Evolutionary conservation across 2,113 vertebrate genomes (phyloP).

Genomic region (Xyrauchen texanus): DNA sequence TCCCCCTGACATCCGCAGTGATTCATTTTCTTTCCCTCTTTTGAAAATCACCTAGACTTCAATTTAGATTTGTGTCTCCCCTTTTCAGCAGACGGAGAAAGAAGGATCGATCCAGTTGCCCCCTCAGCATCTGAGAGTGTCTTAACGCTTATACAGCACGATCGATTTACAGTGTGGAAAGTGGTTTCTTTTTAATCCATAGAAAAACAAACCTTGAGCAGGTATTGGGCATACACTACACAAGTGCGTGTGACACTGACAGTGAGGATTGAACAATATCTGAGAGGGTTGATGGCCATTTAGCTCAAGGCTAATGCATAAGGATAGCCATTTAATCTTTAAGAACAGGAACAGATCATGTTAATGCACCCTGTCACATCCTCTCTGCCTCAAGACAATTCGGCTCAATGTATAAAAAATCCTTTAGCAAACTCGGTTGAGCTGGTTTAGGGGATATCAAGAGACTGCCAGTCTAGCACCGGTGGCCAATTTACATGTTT

Average conservation of each 20-base stretch:
- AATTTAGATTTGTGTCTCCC: conserved; percentile 65
- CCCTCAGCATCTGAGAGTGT: conserved; percentile 29
- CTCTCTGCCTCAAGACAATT: conserved; percentile 57
- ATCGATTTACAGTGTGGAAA: conserved; percentile 37
- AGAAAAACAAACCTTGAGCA: conserved; percentile 33
- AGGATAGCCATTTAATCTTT: conserved; percentile 60
- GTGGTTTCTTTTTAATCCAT: conserved; percentile 34
- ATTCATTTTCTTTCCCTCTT: conserved; percentile 62
- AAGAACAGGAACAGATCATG: conserved; percentile 57
- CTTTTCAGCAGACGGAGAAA: conserved; percentile 51
- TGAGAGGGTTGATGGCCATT: conserved; percentile 44
- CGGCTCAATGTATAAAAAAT: conserved; percentile 50
- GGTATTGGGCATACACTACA: conserved; percentile 5
- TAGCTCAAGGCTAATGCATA: conserved; percentile 53
- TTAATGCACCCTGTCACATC: conserved; percentile 65
- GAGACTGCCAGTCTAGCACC: conserved; percentile 15
- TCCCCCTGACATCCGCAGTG: conserved; percentile 60
- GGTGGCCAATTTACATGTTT: too few relatives aligned
- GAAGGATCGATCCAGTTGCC: conserved; percentile 64
- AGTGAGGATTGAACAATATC: conserved; percentile 8
- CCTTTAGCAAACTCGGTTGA: conserved; percentile 53
- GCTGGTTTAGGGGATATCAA: conserved; percentile 58
- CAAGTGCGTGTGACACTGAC: background rate
- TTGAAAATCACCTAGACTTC: conserved; percentile 54
- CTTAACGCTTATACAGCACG: background rate